A percentile compares a stretch with the other conserved stretches of the same genome.
These are phyloP conservation scores for Dolichopus griseipennis DNA, from an alignment of 2,888 invertebrate species.

Conservation along the genomic window DNA sequence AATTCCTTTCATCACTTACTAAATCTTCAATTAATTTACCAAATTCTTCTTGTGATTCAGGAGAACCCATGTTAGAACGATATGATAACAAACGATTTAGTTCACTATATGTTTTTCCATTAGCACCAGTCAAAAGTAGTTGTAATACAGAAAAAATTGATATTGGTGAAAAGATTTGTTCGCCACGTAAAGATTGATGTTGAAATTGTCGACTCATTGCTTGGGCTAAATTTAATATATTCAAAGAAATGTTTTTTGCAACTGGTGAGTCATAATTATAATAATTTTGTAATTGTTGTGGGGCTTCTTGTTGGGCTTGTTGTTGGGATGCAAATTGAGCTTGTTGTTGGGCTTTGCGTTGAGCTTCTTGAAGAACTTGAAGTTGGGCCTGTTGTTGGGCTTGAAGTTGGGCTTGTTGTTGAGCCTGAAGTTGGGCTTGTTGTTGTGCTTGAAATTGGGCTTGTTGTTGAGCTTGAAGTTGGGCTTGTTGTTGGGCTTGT, in stretches of 20 bases:
- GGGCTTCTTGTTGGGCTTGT: neutral
- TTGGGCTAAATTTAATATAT: conserved; percentile 32
- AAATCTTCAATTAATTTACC: conserved; percentile 36
- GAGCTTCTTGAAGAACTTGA: no score
- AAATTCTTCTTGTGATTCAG: conserved; percentile 28
- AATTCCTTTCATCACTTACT: conserved; percentile 24
- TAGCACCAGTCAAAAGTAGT: conserved; percentile 61
- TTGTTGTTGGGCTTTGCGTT: neutral
- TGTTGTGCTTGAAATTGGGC: no score
- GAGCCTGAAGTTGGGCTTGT: no score
- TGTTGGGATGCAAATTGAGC: neutral
- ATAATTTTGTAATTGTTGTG: conserved; percentile 12
- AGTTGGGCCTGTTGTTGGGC: neutral
- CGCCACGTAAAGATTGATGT: conserved; percentile 22
- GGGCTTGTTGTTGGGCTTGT: no score
- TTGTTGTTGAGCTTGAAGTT: no score
- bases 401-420: no score
- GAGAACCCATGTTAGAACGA: conserved; percentile 21
- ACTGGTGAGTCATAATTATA: conserved; percentile 27
- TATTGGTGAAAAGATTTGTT: conserved; percentile 60
- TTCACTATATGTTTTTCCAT: conserved; percentile 62
- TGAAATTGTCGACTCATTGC: conserved; percentile 23
- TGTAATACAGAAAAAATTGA: conserved; percentile 62
- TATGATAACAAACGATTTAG: conserved; percentile 52
- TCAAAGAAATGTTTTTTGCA: conserved; percentile 30